Evolutionary conservation across 2,113 vertebrate genomes (phyloP), one percentile per base, ranked within the genome.

Genomic region (Chroicocephalus ridibundus): DNA sequence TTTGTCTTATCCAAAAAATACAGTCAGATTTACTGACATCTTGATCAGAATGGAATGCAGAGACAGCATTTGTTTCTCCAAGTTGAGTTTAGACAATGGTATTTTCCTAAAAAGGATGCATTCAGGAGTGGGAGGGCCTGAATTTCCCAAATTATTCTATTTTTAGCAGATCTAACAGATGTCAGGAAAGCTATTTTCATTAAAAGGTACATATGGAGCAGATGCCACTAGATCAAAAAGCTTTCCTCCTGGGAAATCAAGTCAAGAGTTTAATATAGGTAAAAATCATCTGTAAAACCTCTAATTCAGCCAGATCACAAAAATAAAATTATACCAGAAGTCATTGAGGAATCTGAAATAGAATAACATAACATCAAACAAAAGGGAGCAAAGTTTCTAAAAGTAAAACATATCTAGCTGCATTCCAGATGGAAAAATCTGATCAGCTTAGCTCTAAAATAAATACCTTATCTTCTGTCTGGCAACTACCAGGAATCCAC

Each of bases 161-260:
- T 86, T 94, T 82, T 80, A 88, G 68, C 24, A 86, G 19, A 65
- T 9, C 12, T 90, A 93, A 65, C 58, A 94, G 82, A 90, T 82
- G 54, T 49, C 58, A 80, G 78, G 75, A 75, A 68, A 79, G 25
- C 49, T 80, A 34, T 61, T 92, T 95, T 95, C 71, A 94, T 92
- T 80, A 86, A 90, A 96, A 93, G 57, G 78, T 88, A 86, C 71
- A 79, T 72, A 88, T 47, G 62, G 82, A 95, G 31, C 75, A 86
- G 71, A 80, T 86, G 79, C 13, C 82, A 77, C 62, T 31, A 86
- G 36, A 72, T 21, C 80, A 49, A 77, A 92, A 82, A 86, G 34
- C 20, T 57, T 77, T 88, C 31, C 78, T 52, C 46, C 0, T 76
- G 58, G 58, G 78, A 88, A 96, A 92, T 10, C 11, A 90, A 90